Conservation (phyloP, 2,888 invertebrate genomes). For the Glomeris marginata region DNA sequence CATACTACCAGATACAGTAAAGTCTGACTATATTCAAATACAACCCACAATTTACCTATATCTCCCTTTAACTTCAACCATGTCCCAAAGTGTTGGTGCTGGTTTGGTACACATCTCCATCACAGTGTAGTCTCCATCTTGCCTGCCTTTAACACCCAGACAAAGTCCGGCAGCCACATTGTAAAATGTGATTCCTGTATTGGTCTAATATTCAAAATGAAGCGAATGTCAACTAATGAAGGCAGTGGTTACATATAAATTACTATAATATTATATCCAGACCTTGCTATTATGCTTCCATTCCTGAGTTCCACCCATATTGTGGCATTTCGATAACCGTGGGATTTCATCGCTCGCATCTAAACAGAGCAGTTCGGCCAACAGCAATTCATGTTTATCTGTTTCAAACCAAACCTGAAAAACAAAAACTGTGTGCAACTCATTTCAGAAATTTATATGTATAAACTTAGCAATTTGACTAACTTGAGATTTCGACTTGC, state of each 20-base stretch:
- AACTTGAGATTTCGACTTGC: conserved; percentile 23
- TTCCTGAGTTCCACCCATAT: conserved; percentile 77
- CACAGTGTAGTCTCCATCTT: conserved; percentile 35
- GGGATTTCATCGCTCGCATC: conserved; percentile 56
- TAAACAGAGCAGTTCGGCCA: conserved; percentile 69
- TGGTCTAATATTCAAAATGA: conserved; percentile 20
- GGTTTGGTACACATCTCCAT: conserved; percentile 46
- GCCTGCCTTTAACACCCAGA: conserved; percentile 39
- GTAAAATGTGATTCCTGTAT: conserved; percentile 50
- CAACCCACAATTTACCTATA: no score
- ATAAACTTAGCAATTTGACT: neutral
- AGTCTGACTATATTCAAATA: no score
- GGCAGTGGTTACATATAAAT: no score
- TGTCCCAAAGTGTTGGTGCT: conserved; percentile 40
- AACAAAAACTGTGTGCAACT: conserved; percentile 14
- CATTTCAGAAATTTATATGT: neutral
- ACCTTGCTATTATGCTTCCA: conserved; percentile 63
- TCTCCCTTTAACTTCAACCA: conserved; percentile 23
- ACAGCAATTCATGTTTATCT: conserved; percentile 60
- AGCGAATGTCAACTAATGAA: neutral
- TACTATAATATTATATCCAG: no score
- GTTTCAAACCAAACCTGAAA: conserved; percentile 70
- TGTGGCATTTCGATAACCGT: conserved; percentile 76
- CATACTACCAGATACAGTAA: no score
- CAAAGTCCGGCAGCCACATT: conserved; percentile 77